Evolutionary conservation across 2,113 vertebrate species (phyloP).

Genomic region (Poecilia latipinna): DNA sequence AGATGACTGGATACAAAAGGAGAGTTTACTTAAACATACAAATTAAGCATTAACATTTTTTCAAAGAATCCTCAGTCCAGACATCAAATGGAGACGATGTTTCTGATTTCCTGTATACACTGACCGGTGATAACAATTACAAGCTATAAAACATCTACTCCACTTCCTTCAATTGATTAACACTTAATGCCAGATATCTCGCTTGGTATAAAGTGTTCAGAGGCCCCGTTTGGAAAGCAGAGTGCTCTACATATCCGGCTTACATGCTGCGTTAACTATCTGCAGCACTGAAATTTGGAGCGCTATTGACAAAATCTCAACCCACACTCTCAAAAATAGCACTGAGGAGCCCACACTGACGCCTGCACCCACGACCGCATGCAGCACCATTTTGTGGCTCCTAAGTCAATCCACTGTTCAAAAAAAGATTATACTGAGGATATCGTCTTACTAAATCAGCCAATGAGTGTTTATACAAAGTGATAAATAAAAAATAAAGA

Average conservation of each 20-base stretch:
- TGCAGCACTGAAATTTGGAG: conserved; percentile 34
- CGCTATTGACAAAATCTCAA: conserved; percentile 38
- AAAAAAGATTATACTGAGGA: neutral
- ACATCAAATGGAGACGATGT: neutral
- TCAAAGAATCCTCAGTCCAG: conserved; percentile 9
- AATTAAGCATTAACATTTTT: conserved; percentile 1
- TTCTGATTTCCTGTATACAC: neutral
- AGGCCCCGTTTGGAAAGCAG: conserved; percentile 35
- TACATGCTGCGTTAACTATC: conserved; percentile 36
- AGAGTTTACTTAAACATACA: neutral
- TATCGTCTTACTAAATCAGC: neutral
- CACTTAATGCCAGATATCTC: conserved; percentile 25
- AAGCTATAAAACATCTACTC: neutral
- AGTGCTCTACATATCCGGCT: conserved; percentile 43
- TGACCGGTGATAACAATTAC: neutral
- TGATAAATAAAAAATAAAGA: neutral
- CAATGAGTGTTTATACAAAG: neutral
- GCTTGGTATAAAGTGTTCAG: conserved; percentile 56
- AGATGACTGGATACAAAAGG: neutral
- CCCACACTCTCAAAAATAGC: conserved; percentile 62
- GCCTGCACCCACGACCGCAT: conserved; percentile 33
- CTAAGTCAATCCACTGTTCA: conserved; percentile 6
- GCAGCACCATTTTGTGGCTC: conserved; percentile 20
- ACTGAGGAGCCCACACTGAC: conserved; percentile 36
- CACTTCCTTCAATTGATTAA: neutral